Evolutionary conservation across 2,888 invertebrate genomes (phyloP).

Genomic region (Mimachlamys varia): DNA sequence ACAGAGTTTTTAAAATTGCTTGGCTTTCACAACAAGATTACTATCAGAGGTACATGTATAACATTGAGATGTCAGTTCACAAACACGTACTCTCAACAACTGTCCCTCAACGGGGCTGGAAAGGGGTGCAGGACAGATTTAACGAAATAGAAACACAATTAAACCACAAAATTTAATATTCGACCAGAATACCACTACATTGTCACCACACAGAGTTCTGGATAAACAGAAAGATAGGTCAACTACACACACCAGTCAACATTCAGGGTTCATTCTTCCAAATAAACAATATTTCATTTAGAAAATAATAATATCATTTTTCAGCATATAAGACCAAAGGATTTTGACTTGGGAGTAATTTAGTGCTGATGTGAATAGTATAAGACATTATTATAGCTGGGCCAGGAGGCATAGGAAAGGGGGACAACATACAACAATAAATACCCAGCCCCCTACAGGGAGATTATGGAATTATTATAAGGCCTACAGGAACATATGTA

Average conservation of each 20-base stretch:
- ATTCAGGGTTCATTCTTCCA: no score
- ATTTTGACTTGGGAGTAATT: not conserved
- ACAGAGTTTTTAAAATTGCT: not conserved
- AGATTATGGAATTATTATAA: not conserved
- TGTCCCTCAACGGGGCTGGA: not conserved
- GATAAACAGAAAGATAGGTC: not conserved
- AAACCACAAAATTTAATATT: no score
- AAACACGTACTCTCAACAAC: not conserved
- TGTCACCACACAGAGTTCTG: not conserved
- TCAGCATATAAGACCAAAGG: not conserved
- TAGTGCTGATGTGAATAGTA: no score
- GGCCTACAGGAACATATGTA: not conserved
- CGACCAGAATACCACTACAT: not conserved
- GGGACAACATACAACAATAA: not conserved
- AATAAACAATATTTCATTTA: no score
- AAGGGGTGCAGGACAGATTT: not conserved
- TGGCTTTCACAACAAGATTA: constrained; percentile 15
- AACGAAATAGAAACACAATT: no score
- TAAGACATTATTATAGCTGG: not conserved
- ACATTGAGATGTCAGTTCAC: not conserved
- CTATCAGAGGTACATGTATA: not conserved
- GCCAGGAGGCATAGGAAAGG: no score
- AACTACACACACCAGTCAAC: not conserved
- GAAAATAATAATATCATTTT: not conserved
- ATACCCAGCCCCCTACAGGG: not conserved